These are phyloP conservation scores for Eupelmus urozonus DNA, from an alignment of 2,888 invertebrate genomes.

Conservation along the genomic window DNA sequence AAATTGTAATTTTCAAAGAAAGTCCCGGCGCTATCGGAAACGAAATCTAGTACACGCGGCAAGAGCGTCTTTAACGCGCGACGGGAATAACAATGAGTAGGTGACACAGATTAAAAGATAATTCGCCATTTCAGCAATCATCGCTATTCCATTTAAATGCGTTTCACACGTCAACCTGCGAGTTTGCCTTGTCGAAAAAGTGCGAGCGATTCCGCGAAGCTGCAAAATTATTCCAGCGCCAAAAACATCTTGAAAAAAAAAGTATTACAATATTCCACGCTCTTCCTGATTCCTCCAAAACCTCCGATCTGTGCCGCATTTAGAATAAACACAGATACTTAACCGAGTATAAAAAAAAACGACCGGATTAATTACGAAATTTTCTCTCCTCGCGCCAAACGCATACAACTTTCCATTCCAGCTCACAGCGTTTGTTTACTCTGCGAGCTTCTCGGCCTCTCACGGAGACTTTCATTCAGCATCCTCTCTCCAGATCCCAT, in stretches of 20 bases:
- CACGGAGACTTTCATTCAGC: conserved; percentile 25
- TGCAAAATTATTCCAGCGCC: too few relatives aligned
- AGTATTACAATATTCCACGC: not conserved
- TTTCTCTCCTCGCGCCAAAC: conserved; percentile 27
- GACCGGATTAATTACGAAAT: conserved; percentile 39
- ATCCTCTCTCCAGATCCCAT: not conserved
- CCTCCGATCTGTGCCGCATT: not conserved
- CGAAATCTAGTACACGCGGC: too few relatives aligned
- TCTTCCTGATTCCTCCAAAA: not conserved
- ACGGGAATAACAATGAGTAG: not conserved
- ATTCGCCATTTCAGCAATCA: too few relatives aligned
- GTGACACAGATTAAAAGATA: too few relatives aligned
- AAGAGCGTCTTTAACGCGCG: too few relatives aligned
- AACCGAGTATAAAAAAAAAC: not conserved
- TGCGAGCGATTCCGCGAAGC: too few relatives aligned
- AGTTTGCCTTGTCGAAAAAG: too few relatives aligned
- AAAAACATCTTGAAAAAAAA: not conserved
- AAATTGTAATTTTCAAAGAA: too few relatives aligned
- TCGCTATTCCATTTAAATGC: too few relatives aligned
- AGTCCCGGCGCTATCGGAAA: too few relatives aligned
- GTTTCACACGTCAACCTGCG: too few relatives aligned
- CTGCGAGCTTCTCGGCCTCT: too few relatives aligned
- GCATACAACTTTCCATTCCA: conserved; percentile 43
- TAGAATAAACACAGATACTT: not conserved
- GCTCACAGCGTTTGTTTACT: conserved; percentile 40